Percentiles rank a stretch among this genome's conserved stretches.
phyloP scores from a whole-genome alignment of 2,113 vertebrate genomes.

The Mungos mungo region DNA sequence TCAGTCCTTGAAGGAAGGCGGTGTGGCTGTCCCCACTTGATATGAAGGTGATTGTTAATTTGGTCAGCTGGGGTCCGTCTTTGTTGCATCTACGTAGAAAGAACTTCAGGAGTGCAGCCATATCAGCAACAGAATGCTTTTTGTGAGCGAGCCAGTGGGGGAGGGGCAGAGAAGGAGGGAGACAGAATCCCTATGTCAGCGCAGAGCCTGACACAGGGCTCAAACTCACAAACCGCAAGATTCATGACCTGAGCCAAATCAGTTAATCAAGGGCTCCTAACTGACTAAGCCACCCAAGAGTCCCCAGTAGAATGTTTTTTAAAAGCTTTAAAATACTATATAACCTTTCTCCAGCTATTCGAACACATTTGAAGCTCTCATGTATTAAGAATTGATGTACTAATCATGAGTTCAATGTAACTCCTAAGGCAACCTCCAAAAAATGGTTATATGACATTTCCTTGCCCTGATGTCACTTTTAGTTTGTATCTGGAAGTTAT shows the following conservation, averaged over 20 bases:
- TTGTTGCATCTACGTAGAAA: not conserved
- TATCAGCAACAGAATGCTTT: not conserved
- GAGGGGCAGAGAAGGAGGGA: too few relatives aligned
- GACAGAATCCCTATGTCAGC: too few relatives aligned
- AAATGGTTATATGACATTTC: not conserved
- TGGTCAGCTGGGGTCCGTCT: not conserved
- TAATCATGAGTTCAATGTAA: not conserved
- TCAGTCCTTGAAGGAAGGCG: not conserved
- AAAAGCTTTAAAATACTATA: not conserved
- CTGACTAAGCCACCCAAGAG: too few relatives aligned
- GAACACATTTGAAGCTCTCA: not conserved
- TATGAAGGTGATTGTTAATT: not conserved
- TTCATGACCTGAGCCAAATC: too few relatives aligned
- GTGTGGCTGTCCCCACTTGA: not conserved
- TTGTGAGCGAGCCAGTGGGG: too few relatives aligned
- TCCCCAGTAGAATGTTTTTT: not conserved
- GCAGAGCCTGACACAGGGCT: too few relatives aligned
- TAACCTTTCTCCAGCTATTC: not conserved
- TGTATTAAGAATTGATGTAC: not conserved
- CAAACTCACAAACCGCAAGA: too few relatives aligned
- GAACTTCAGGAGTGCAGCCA: not conserved
- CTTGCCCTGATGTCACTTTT: not conserved
- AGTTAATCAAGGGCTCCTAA: too few relatives aligned
- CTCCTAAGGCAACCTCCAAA: not conserved
- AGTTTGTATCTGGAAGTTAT: not conserved